Conservation (phyloP, 2,113 vertebrate genomes). For the Tragelaphus buxtoni region DNA sequence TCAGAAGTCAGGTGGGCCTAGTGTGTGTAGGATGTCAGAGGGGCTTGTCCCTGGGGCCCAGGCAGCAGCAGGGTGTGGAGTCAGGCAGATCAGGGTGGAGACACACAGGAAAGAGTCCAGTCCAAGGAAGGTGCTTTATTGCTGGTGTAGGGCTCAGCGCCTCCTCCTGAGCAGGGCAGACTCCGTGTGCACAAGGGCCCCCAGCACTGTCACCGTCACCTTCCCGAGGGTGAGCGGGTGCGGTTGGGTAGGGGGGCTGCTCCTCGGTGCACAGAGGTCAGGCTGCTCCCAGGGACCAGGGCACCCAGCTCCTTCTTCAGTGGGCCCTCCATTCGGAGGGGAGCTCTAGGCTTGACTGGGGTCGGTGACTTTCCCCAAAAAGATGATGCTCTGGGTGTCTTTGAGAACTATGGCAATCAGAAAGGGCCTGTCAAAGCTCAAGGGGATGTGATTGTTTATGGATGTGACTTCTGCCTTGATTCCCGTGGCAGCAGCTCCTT, state of each 20-base stretch:
- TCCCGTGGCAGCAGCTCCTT: not conserved
- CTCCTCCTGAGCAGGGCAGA: fast-evolving
- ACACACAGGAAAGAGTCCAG: not conserved
- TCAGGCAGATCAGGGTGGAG: not conserved
- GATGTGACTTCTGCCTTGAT: not conserved
- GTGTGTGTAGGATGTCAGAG: fast-evolving
- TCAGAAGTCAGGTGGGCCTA: not conserved
- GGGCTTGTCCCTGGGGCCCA: no score
- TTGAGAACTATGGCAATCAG: fast-evolving
- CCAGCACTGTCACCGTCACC: fast-evolving
- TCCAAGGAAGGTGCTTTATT: not conserved
- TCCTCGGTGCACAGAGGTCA: not conserved
- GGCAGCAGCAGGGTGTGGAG: not conserved
- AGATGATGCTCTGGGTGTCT: not conserved
- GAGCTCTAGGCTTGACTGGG: not conserved
- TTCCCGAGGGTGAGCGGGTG: not conserved
- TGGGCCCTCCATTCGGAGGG: fast-evolving
- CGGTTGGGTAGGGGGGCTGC: fast-evolving
- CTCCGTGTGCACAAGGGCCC: fast-evolving
- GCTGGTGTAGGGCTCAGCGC: not conserved
- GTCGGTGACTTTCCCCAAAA: not conserved
- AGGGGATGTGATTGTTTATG: not conserved
- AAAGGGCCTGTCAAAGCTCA: constrained; percentile 3
- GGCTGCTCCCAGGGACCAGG: fast-evolving
- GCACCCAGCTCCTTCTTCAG: fast-evolving